phyloP scores from a whole-genome alignment of 2,888 invertebrate genomes.

The Zelleria hepariella region DNA sequence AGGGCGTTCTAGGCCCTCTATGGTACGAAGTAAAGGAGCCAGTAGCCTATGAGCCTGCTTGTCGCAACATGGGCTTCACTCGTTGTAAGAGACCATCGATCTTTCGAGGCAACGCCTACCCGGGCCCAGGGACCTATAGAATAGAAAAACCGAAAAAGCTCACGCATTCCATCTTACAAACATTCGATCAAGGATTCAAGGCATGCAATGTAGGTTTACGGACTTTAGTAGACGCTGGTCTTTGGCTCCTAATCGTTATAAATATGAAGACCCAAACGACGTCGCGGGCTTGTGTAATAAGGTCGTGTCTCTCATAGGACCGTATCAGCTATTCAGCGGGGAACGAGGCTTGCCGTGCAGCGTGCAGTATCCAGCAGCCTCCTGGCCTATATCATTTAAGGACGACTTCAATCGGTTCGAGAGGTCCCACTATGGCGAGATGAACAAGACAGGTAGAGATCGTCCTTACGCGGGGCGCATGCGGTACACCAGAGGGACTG shows the following conservation, averaged over 20 bases:
- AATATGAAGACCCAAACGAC: conserved; percentile 39
- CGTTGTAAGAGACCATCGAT: conserved; percentile 32
- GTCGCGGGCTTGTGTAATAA: conserved; percentile 49
- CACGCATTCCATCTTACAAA: conserved; percentile 36
- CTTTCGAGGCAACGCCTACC: conserved; percentile 22
- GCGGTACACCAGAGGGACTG: conserved; percentile 59
- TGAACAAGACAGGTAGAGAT: conserved; percentile 49
- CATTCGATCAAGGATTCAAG: conserved; percentile 46
- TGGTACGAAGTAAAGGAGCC: conserved; percentile 35
- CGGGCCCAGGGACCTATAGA: conserved; percentile 46
- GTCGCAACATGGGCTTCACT: conserved; percentile 48
- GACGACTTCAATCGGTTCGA: conserved; percentile 43
- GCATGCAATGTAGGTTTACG: conserved; percentile 49
- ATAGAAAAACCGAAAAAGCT: conserved; percentile 36
- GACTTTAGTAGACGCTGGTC: conserved; percentile 39
- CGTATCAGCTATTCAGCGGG: conserved; percentile 64
- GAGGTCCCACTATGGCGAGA: conserved; percentile 37
- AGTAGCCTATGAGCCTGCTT: conserved; percentile 28
- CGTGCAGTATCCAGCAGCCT: conserved; percentile 30
- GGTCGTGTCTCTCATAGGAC: conserved; percentile 46
- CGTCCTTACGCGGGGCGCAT: conserved; percentile 56
- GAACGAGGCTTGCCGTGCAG: conserved; percentile 46
- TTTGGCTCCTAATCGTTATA: conserved; percentile 49
- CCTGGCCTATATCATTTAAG: conserved; percentile 48
- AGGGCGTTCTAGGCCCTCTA: conserved; percentile 44